These are phyloP conservation scores for Odontesthes bonariensis DNA, from an alignment of 2,113 vertebrate species.

Conservation along the genomic window DNA sequence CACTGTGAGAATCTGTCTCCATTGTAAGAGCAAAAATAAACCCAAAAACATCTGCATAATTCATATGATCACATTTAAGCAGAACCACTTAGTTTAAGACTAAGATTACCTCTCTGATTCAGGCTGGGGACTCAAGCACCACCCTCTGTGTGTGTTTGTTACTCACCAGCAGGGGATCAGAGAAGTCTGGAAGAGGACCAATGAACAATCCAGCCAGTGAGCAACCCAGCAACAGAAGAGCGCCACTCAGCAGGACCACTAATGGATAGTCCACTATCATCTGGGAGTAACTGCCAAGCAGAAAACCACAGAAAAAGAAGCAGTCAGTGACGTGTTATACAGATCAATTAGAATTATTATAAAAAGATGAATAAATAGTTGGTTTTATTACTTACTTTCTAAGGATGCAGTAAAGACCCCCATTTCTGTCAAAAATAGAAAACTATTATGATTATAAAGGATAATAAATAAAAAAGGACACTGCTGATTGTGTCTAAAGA, in stretches of 20 bases:
- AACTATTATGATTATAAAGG: constrained; percentile 8
- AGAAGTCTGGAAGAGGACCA: constrained; percentile 92
- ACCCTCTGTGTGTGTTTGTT: constrained; percentile 5
- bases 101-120: background rate
- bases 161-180: constrained; percentile 92
- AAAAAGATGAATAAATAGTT: background rate
- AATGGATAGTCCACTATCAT: constrained; percentile 90
- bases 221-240: constrained; percentile 83
- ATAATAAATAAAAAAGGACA: constrained; percentile 1
- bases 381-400: constrained; percentile 86
- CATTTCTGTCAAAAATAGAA: constrained; percentile 82
- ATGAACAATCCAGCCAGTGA: constrained; percentile 89
- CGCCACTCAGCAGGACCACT: constrained; percentile 85
- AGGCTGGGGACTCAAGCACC: no score
- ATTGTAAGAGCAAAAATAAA: no score
- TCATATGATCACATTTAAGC: background rate
- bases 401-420: constrained; percentile 88
- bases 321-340: background rate
- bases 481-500: no score
- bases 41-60: no score
- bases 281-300: constrained; percentile 89
- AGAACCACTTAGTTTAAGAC: background rate
- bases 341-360: background rate
- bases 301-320: constrained; percentile 43
- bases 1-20: no score